These are phyloP conservation scores for Microplitis deprimator DNA, from an alignment of 2,888 invertebrate species.

Conservation along the genomic window DNA sequence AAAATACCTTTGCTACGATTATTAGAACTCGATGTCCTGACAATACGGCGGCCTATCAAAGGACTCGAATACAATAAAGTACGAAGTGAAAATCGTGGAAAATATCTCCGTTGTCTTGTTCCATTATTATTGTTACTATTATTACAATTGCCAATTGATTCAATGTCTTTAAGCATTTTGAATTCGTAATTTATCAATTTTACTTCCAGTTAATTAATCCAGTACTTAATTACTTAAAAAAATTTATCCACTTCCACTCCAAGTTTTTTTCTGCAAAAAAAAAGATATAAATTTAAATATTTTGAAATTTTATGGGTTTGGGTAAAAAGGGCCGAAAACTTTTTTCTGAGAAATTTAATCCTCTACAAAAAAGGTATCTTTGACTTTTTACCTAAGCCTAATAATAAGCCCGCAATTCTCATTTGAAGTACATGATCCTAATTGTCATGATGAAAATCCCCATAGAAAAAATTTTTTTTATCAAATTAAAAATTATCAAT, in stretches of 20 bases:
- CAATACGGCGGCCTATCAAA: constrained; percentile 77
- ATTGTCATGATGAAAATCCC: too few species aligned
- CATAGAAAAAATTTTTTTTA: too few species aligned
- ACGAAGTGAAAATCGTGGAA: constrained; percentile 79
- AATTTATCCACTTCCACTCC: not conserved
- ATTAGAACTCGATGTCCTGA: constrained; percentile 61
- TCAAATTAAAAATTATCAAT: too few species aligned
- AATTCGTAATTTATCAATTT: not conserved
- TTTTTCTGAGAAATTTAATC: too few species aligned
- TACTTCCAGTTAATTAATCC: too few species aligned
- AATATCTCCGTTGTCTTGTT: constrained; percentile 62
- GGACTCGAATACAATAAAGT: constrained; percentile 82
- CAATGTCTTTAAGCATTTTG: constrained; percentile 68
- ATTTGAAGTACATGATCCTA: too few species aligned
- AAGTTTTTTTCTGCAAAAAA: not conserved
- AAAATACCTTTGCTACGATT: constrained; percentile 64
- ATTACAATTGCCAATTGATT: constrained; percentile 64
- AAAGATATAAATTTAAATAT: too few species aligned
- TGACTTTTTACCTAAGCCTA: too few species aligned
- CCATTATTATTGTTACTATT: constrained; percentile 54
- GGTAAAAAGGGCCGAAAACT: too few species aligned
- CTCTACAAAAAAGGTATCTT: too few species aligned
- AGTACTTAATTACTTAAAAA: not conserved
- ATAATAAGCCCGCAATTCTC: too few species aligned
- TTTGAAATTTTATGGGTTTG: too few species aligned